phyloP scores from a whole-genome alignment of 1,140 invertebrate genomes.

The fruit fly (Drosophila melanogaster) region Release_6_plus_ISO1_MT NT_037436.4:3814001-3814500 shows the following conservation, averaged over 20 bases:
- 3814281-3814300: conserved; percentile 69
- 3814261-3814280: conserved; percentile 73
- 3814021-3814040: too few relatives aligned
- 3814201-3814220: conserved; percentile 1
- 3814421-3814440: conserved; percentile 52
- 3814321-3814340: conserved; percentile 79
- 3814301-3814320: conserved; percentile 58
- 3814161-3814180: not conserved
- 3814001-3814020: too few relatives aligned
- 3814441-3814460: conserved; percentile 19
- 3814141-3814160: too few relatives aligned
- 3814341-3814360: conserved; percentile 81
- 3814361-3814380: conserved; percentile 51
- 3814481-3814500: conserved; percentile 25
- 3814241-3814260: conserved; percentile 66
- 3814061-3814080: not conserved
- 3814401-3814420: conserved; percentile 71
- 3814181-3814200: not conserved
- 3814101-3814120: not conserved
- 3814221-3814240: conserved; percentile 38
- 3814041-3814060: too few relatives aligned
- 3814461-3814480: conserved; percentile 22
- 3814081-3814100: not conserved
- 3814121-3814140: too few relatives aligned
- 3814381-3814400: conserved; percentile 44